A percentile compares a stretch with the other conserved stretches of the same genome.
Evolutionary conservation across 2,113 vertebrate genomes (phyloP).

Genomic region (Ramphastos sulfuratus): DNA sequence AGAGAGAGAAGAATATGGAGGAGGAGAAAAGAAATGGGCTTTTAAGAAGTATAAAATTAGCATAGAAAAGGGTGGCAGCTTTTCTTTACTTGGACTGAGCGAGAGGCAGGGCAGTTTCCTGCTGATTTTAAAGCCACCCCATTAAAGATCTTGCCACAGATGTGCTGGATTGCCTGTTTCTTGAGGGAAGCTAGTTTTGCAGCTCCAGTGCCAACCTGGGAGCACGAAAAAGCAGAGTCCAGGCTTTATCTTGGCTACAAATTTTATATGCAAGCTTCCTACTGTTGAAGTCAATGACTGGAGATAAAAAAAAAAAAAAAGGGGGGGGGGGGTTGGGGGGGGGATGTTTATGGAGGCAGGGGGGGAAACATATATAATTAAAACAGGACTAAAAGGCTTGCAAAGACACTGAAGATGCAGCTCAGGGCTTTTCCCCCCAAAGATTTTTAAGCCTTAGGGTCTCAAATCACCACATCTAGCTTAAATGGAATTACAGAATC

Average conservation of each 20-base stretch:
- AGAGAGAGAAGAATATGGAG: neutral
- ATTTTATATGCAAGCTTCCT: neutral
- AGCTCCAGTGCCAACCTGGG: neutral
- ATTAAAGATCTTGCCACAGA: neutral
- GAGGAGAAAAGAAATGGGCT: slow-evolving; percentile 10
- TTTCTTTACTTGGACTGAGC: neutral
- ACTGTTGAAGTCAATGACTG: neutral
- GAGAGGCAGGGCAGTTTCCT: neutral
- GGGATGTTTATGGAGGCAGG: too few relatives aligned
- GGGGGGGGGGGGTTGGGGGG: too few relatives aligned
- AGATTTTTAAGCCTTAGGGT: neutral
- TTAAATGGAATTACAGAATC: neutral
- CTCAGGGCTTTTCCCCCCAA: neutral
- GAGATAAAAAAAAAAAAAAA: neutral
- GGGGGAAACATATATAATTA: neutral
- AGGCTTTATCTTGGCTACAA: neutral
- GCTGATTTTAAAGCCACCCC: neutral
- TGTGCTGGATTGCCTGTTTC: neutral
- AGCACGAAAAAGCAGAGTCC: neutral
- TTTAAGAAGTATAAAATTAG: slow-evolving; percentile 12
- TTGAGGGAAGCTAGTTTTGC: neutral
- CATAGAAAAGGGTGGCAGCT: neutral
- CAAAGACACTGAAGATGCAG: neutral
- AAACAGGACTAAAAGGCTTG: neutral
- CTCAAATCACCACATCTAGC: neutral